Conservation (phyloP, 2,888 invertebrate genomes). For the Campaea margaritaria region DNA sequence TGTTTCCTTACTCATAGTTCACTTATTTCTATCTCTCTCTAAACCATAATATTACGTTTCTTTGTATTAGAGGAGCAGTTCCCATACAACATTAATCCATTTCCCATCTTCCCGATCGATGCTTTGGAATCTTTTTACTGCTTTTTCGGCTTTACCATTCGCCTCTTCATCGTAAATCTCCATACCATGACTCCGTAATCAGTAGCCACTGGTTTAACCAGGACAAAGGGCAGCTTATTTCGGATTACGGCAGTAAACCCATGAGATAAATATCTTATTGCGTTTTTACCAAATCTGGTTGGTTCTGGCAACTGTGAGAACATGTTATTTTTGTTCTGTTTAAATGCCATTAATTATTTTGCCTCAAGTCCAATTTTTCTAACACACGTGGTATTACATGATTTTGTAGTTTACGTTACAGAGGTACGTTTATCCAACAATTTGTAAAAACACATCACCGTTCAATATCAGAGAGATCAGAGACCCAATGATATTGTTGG, state of each 20-base stretch:
- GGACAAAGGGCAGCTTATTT: constrained; percentile 36
- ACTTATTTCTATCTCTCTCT: too few relatives aligned
- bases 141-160: constrained; percentile 2
- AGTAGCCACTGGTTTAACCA: constrained; percentile 39
- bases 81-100: not conserved
- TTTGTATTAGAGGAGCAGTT: too few relatives aligned
- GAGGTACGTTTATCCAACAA: constrained; percentile 7
- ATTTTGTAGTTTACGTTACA: not conserved
- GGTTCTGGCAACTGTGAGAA: constrained; percentile 8
- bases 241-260: constrained; percentile 31
- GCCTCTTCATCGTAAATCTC: constrained; percentile 35
- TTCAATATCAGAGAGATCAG: constrained; percentile 2
- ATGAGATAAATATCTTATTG: constrained; percentile 22
- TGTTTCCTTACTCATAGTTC: too few relatives aligned
- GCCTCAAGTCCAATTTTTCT: constrained; percentile 8
- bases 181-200: constrained; percentile 38
- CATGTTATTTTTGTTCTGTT: not conserved
- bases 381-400: not conserved
- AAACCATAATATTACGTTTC: too few relatives aligned
- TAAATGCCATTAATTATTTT: constrained; percentile 22
- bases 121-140: not conserved
- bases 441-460: constrained; percentile 14
- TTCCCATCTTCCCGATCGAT: not conserved
- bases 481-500: constrained; percentile 53
- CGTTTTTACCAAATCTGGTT: constrained; percentile 15